phyloP scores from a whole-genome alignment of 2,113 vertebrate genomes.

The Calyptomena viridis region DNA sequence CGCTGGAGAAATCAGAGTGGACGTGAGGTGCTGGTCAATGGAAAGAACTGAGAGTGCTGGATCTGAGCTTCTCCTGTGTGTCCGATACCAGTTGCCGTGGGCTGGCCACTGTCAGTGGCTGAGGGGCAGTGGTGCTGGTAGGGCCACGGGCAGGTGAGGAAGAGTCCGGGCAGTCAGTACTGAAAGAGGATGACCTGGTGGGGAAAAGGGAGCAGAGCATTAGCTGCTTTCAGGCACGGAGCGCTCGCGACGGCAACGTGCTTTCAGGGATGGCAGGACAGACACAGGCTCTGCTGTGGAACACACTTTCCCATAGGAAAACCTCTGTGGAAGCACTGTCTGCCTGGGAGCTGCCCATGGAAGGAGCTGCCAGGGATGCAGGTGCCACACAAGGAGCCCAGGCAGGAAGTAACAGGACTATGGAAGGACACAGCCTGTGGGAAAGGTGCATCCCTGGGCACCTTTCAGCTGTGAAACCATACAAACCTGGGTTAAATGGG shows the following conservation, averaged over 20 bases:
- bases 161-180: conserved; percentile 85
- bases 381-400: not conserved
- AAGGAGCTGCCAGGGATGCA: not conserved
- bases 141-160: conserved; percentile 81
- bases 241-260: fast-evolving
- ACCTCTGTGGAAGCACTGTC: not conserved
- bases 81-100: not conserved
- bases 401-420: fast-evolving
- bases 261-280: fast-evolving
- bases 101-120: conserved; percentile 73
- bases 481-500: fast-evolving
- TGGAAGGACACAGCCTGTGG: not conserved
- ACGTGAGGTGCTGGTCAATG: conserved; percentile 9
- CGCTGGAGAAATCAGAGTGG: conserved; percentile 33
- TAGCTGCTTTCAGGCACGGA: not conserved
- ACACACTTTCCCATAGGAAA: fast-evolving
- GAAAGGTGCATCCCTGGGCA: not conserved
- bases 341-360: not conserved
- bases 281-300: fast-evolving
- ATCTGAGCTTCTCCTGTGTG: conserved; percentile 13
- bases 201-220: not conserved
- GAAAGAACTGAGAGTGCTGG: not conserved
- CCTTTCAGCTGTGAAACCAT: fast-evolving
- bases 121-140: conserved; percentile 83
- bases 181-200: conserved; percentile 92